A percentile compares a stretch with the other conserved stretches of the same genome.
Evolutionary conservation across 1,140 invertebrate genomes (phyloP).

Genomic region (Zaprionus capensis): DNA sequence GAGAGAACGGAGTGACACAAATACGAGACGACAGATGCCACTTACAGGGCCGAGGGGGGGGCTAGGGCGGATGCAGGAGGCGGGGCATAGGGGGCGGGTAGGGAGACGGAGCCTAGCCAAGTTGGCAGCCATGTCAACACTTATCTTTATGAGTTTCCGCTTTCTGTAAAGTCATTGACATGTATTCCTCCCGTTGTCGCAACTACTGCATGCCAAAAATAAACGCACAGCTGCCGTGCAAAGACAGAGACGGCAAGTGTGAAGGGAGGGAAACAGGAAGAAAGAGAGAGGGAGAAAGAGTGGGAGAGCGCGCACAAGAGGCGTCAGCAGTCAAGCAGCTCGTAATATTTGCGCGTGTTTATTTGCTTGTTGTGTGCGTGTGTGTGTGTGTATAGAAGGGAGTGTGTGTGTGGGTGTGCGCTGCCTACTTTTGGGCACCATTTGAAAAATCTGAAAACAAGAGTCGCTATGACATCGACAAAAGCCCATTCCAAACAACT

Average conservation of each 20-base stretch:
- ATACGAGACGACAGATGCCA: constrained; percentile 76
- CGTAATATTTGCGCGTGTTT: constrained; percentile 66
- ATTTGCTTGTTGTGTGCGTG: constrained; percentile 51
- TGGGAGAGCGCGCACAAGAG: constrained; percentile 4
- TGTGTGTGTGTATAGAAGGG: constrained; percentile 6
- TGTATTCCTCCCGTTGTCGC: constrained; percentile 63
- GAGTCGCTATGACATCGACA: constrained; percentile 38
- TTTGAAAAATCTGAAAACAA: constrained; percentile 49
- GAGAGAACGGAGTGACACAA: constrained; percentile 64
- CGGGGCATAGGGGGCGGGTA: constrained; percentile 7
- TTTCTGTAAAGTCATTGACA: constrained; percentile 84
- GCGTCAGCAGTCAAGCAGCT: constrained; percentile 50
- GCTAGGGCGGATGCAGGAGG: not conserved
- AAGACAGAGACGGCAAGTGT: not conserved
- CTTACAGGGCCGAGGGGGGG: constrained; percentile 54
- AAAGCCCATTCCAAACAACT: constrained; percentile 48
- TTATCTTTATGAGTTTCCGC: constrained; percentile 84
- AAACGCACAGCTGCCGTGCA: constrained; percentile 46
- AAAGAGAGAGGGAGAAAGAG: not conserved
- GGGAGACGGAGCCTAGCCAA: constrained; percentile 54
- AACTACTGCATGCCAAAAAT: constrained; percentile 53
- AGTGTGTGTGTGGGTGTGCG: constrained; percentile 8
- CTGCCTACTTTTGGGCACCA: constrained; percentile 54
- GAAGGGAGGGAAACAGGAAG: constrained; percentile 5
- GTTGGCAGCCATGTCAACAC: constrained; percentile 81